These are phyloP conservation scores for Turritopsis dohrnii DNA, from an alignment of 30 jellyfish, hydroid and myxozoan species.

Conservation along the genomic window DNA sequence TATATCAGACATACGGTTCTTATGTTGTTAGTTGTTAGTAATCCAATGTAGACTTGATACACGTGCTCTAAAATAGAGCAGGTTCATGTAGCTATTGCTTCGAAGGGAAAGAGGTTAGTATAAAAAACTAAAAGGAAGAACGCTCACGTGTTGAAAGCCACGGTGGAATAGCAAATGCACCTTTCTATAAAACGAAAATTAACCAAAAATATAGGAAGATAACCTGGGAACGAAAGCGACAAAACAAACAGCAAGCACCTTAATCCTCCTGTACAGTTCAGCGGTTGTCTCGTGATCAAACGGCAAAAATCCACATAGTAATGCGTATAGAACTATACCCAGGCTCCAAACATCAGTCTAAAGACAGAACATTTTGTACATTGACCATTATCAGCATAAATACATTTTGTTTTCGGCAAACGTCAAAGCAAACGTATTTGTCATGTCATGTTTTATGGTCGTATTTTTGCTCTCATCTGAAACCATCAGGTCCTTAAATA, in stretches of 20 bases:
- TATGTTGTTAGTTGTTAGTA: background rate
- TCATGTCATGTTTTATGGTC: no score
- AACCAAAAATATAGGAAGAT: background rate
- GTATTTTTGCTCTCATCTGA: no score
- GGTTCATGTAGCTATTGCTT: background rate
- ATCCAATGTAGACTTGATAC: background rate
- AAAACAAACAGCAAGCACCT: no score
- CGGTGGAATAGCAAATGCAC: slow-evolving; percentile 27
- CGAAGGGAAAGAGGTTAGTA: background rate
- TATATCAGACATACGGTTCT: background rate
- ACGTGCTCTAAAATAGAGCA: background rate
- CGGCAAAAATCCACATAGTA: slow-evolving; percentile 79
- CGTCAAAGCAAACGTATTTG: no score
- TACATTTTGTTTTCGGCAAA: background rate
- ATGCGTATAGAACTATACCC: slow-evolving; percentile 78
- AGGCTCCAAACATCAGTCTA: slow-evolving; percentile 94
- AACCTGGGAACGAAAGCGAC: no score
- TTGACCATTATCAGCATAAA: no score
- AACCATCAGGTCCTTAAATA: no score
- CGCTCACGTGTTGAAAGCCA: slow-evolving; percentile 31
- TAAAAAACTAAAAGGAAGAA: background rate
- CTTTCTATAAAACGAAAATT: slow-evolving; percentile 19
- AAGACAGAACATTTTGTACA: background rate
- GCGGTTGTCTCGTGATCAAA: slow-evolving; percentile 68
- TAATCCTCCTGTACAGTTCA: slow-evolving; percentile 45